phyloP scores from a whole-genome alignment of 1,140 invertebrate species.

The Papilio aristodemus region DNA sequence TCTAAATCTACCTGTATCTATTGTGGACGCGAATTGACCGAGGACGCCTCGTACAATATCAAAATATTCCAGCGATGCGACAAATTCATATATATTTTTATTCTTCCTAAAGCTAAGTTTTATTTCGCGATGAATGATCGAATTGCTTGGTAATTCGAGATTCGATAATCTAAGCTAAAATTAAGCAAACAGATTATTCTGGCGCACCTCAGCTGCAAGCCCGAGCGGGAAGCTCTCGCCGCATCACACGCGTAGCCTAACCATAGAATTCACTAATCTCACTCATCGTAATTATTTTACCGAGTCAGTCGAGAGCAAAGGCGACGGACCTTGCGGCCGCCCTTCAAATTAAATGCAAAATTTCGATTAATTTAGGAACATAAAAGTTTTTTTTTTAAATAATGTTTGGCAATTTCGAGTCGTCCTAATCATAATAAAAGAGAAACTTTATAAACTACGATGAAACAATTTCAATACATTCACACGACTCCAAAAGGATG shows the following conservation, averaged over 20 bases:
- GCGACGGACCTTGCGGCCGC: slow-evolving; percentile 31
- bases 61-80: slow-evolving; percentile 52
- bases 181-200: slow-evolving; percentile 72
- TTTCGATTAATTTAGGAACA: slow-evolving; percentile 66
- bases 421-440: slow-evolving; percentile 42
- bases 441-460: slow-evolving; percentile 47
- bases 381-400: slow-evolving; percentile 50
- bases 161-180: slow-evolving; percentile 73
- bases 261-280: slow-evolving; percentile 74
- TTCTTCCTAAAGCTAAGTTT: slow-evolving; percentile 69
- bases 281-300: slow-evolving; percentile 61
- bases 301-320: slow-evolving; percentile 61
- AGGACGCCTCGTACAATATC: slow-evolving; percentile 50
- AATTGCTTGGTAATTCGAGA: slow-evolving; percentile 79
- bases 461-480: slow-evolving; percentile 54
- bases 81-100: slow-evolving; percentile 76
- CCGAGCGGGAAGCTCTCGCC: slow-evolving; percentile 62
- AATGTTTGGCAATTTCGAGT: slow-evolving; percentile 54
- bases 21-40: slow-evolving; percentile 58
- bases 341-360: slow-evolving; percentile 51
- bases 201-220: slow-evolving; percentile 60
- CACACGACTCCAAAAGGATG: slow-evolving; percentile 59
- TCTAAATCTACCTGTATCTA: slow-evolving; percentile 55
- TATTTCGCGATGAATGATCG: slow-evolving; percentile 80
- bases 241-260: slow-evolving; percentile 67